Percentiles rank a stretch among this genome's conserved stretches.
phyloP scores from a whole-genome alignment of 2,113 vertebrate species.

The Conger conger region DNA sequence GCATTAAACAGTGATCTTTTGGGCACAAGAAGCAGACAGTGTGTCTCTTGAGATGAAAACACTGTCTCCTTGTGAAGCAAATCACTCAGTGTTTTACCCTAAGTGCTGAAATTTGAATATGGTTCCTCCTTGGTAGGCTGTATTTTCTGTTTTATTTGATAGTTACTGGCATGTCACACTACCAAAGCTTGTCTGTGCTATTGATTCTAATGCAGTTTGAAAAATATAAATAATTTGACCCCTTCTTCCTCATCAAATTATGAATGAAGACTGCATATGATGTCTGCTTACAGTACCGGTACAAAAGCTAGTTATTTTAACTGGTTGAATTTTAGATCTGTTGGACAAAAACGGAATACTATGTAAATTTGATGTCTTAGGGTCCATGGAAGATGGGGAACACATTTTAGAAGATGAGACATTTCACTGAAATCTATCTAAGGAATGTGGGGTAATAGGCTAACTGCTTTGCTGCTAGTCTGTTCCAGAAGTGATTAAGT shows the following conservation, averaged over 20 bases:
- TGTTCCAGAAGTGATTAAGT: not conserved
- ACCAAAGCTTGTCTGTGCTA: not conserved
- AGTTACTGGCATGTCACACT: no score
- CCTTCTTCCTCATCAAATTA: not conserved
- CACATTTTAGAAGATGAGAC: not conserved
- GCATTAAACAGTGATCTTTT: not conserved
- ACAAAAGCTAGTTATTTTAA: not conserved
- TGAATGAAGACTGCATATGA: not conserved
- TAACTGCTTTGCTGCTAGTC: not conserved
- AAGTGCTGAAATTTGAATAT: not conserved
- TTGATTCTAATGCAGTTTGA: not conserved
- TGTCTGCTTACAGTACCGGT: not conserved
- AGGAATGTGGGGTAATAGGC: not conserved
- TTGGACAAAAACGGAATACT: not conserved
- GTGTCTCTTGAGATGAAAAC: not conserved
- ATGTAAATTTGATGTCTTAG: not conserved
- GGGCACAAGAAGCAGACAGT: not conserved
- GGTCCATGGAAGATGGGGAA: not conserved
- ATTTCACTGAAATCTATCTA: not conserved
- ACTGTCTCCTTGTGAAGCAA: conserved; percentile 1
- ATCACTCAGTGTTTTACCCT: not conserved
- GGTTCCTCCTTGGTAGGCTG: not conserved
- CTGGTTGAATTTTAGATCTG: not conserved
- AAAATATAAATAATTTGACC: not conserved
- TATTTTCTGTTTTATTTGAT: not conserved